Conservation (phyloP, 2,797 vertebrate genomes). For the Xenops minutus region DNA sequence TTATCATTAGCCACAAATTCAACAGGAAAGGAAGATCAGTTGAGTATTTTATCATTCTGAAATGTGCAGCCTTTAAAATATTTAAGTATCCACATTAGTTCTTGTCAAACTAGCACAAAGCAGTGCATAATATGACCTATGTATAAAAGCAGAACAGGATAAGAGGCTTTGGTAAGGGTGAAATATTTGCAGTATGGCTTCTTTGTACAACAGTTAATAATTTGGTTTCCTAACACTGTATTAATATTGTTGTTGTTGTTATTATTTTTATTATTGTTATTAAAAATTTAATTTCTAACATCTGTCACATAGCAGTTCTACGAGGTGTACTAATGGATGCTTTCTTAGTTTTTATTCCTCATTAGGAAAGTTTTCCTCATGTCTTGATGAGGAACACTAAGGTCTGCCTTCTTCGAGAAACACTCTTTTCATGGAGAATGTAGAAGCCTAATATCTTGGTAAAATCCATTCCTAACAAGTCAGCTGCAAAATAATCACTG, state of each 20-base stretch:
- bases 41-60: constrained; percentile 79
- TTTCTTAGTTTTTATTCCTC: neutral
- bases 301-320: neutral
- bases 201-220: constrained; percentile 56
- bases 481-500: neutral
- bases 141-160: constrained; percentile 77
- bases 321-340: neutral
- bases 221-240: constrained; percentile 14
- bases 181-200: constrained; percentile 63
- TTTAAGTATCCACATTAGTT: constrained; percentile 84
- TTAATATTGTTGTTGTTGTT: neutral
- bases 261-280: neutral
- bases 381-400: neutral
- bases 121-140: constrained; percentile 75
- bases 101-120: constrained; percentile 79
- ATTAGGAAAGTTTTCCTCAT: neutral
- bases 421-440: neutral
- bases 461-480: neutral
- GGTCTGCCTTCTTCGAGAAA: neutral
- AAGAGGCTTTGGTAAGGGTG: constrained; percentile 67
- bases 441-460: neutral
- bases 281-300: neutral
- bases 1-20: constrained; percentile 74
- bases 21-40: constrained; percentile 73
- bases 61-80: constrained; percentile 81